Base-by-base conservation (phyloP, 2,113 vertebrate genomes). In the Catharus fuscescens region DNA sequence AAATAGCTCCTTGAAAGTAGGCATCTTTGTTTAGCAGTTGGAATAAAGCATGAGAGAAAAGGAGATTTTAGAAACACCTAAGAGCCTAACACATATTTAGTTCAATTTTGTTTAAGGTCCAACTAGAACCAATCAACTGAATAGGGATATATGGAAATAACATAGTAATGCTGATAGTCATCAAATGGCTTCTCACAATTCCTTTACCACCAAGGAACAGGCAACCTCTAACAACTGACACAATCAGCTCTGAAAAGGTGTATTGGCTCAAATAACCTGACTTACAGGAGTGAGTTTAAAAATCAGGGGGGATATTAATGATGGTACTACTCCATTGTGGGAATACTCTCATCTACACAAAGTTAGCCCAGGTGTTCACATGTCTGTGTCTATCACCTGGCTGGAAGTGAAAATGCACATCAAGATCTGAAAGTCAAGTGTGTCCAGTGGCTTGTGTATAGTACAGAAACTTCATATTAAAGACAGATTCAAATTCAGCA, bases 101-200 rank as follows among this genome's bases (percentile, higher is more conserved):
- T 84, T 89, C 62, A 60, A 16, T 84, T 84, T 85, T 95, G 86
- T 53, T 95, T 87, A 79, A 50, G 45, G 66, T 87, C 92, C 94
- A 95, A 80, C 73, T 95, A 94, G 94, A 97, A 87, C 8, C 53
- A 71, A 60, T 85, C 88, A 78, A 87, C 69, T 91, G 82, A 69
- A 69, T 18, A 89, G 93, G 70, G 64, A 52, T 92, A 73, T 54
- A 76, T 80, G 90, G 85, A 56, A 95, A 91, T 89, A 91, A 91
- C 80, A 65, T 5, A 95, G 83, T 93, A 88, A 78, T 84, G 40
- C 57, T 87, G 94, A 91, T 48, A 89, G 77, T 72, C 80, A 85
- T 80, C 89, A 94, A 81, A 81, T 36, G 44, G 31, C 77, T 93
- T 72, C 80, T 92, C 48, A 62, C 50, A 70, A 18, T 60, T 88